phyloP scores from a whole-genome alignment of 92 coral and sea anemone genomes.

The Parazoanthus swiftii region DNA sequence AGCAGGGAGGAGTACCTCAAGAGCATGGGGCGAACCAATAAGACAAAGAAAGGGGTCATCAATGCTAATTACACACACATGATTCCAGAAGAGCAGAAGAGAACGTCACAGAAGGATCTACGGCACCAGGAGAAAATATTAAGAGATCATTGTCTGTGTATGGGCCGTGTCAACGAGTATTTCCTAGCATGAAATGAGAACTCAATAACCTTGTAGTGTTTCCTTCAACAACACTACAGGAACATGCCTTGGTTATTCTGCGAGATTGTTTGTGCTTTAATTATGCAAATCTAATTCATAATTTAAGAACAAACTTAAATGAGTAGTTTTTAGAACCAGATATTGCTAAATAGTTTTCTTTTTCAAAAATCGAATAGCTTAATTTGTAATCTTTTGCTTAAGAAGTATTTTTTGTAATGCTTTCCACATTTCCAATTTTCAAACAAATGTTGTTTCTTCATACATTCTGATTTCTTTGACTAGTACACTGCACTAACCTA shows the following conservation, averaged over 20 bases:
- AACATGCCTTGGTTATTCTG: not conserved
- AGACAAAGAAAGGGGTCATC: conserved; percentile 58
- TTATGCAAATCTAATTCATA: not conserved
- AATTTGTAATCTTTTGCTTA: not conserved
- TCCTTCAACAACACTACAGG: not conserved
- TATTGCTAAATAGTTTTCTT: too few species aligned
- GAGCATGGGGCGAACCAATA: conserved; percentile 88
- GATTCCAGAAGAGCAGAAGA: conserved; percentile 80
- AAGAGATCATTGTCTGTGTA: conserved; percentile 83
- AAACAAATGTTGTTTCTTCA: not conserved
- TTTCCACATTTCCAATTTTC: too few species aligned
- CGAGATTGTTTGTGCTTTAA: not conserved
- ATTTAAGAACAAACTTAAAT: not conserved
- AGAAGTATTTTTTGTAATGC: not conserved
- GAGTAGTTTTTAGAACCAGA: not conserved
- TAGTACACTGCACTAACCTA: too few species aligned
- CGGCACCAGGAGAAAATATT: conserved; percentile 85
- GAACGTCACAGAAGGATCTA: conserved; percentile 79
- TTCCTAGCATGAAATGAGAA: conserved; percentile 64
- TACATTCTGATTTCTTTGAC: not conserved
- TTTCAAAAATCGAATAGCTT: too few species aligned
- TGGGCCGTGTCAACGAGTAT: conserved; percentile 91
- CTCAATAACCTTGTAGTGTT: not conserved
- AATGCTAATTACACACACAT: conserved; percentile 84
- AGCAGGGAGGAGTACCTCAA: conserved; percentile 73